phyloP scores from a whole-genome alignment of 2,888 invertebrate species.

The Dicycla oo region DNA sequence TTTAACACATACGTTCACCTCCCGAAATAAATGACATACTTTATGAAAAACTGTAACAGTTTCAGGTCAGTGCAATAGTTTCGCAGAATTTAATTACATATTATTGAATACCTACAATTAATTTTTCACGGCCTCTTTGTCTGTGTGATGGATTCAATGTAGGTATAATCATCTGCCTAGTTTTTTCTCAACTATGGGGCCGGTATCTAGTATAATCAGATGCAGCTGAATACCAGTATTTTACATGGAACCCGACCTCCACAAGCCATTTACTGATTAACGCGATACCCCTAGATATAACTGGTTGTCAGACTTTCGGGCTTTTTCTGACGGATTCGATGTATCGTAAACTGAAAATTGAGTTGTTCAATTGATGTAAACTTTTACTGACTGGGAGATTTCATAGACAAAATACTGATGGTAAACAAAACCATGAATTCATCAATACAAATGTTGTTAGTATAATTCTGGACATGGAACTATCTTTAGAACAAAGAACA shows the following conservation, averaged over 20 bases:
- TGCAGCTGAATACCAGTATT: background rate
- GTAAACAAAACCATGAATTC: background rate
- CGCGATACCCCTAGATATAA: background rate
- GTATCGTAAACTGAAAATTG: background rate
- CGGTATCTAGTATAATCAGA: background rate
- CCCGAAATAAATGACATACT: slow-evolving; percentile 73
- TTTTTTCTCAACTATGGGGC: background rate
- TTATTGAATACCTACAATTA: slow-evolving; percentile 5
- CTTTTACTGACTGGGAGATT: background rate
- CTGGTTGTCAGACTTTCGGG: too few species aligned
- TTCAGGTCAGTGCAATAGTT: slow-evolving; percentile 64
- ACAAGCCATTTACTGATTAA: background rate
- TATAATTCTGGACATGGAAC: background rate
- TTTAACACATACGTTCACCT: slow-evolving; percentile 68
- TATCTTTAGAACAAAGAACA: background rate
- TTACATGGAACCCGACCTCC: background rate
- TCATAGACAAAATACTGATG: background rate
- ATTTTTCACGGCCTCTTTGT: slow-evolving; percentile 31
- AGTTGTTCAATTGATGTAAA: background rate
- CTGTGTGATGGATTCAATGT: background rate
- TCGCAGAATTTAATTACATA: slow-evolving; percentile 40
- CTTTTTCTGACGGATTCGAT: background rate
- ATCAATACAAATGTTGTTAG: background rate
- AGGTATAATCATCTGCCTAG: background rate
- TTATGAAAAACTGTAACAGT: slow-evolving; percentile 67